Evolutionary conservation across 2,113 vertebrate genomes (phyloP), one percentile per base, ranked within the genome.

Genomic region (Pimephales promelas): DNA sequence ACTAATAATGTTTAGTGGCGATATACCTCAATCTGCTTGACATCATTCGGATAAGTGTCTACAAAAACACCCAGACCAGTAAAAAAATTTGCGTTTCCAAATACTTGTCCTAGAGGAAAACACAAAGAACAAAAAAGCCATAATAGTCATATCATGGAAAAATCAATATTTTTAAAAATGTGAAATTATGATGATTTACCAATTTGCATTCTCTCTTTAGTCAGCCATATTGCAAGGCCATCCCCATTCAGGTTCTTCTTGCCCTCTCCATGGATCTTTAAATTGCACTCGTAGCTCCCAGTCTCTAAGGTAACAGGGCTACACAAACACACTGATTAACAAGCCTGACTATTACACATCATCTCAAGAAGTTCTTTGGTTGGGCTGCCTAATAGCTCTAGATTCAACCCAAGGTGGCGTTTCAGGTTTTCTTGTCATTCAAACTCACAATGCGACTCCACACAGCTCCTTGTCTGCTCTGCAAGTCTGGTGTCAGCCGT

Each of bases 281-380:
- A 99, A 99, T 64, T 99, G 97, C 3, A 98, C 96, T 84, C 95
- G 95, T 64, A 99, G 90, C 88, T 99, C 98, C 98, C 98, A 99
- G 26, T 99, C 97, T 10, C 93, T 89, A 72, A 98, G 89, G 87
- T 94, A 93, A 59, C 97, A 96, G 0, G 98, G 97, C 98, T 99
- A 84, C 40, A 87, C 56, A 81, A 20, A 59, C 28, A 87, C 9
- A 28, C 24, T 4, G 64, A 85, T 10, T 66, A 45, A 82, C 54
- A 82, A 54, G 26, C n/a, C 36, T 40, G 59, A 14, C 64, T 47
- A 47, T n/a, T 16, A 79, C 14, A 26, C 49, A 70, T 31, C 1
- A 56, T 20, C 40, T 34, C 2, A 62, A 68, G 9, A 34, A 57
- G 3, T 31, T 36, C 8, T 78, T 78, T 26, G 11, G 52, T 8